phyloP scores from a whole-genome alignment of 2,113 vertebrate species.

The Aegithalos caudatus region DNA sequence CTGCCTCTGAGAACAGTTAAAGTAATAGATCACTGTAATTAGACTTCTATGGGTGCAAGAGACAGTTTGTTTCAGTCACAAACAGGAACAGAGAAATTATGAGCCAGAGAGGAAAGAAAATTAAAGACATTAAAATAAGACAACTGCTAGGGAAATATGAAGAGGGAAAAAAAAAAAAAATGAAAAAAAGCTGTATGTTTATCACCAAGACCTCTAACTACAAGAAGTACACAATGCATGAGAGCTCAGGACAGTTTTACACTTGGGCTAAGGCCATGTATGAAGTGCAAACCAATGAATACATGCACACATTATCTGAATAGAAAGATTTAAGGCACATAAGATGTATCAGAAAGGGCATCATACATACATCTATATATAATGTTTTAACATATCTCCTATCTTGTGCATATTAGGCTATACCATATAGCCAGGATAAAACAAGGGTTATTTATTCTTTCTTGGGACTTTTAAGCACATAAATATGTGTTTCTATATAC shows the following conservation, averaged over 20 bases:
- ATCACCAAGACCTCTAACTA: not conserved
- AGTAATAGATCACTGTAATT: conserved; percentile 42
- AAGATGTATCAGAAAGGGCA: not conserved
- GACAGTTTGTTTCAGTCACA: not conserved
- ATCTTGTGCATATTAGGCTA: not conserved
- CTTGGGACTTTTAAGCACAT: not conserved
- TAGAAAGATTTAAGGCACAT: not conserved
- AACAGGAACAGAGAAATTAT: not conserved
- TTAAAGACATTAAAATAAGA: not conserved
- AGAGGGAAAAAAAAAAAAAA: not conserved
- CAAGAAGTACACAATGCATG: rapidly evolving
- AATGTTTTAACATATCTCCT: not conserved
- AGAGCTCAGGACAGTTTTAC: not conserved
- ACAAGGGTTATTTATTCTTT: not conserved
- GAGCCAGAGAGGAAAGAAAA: not conserved
- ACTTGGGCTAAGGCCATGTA: not conserved
- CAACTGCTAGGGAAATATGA: not conserved
- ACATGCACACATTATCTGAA: not conserved
- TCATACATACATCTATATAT: not conserved
- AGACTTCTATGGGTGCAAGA: not conserved
- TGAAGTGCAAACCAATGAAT: not conserved
- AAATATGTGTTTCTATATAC: rapidly evolving
- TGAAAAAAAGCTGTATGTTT: not conserved
- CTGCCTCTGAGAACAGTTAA: conserved; percentile 9
- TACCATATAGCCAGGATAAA: not conserved